phyloP scores from a whole-genome alignment of 2,797 vertebrate species.

The Neoniphon sammara region DNA sequence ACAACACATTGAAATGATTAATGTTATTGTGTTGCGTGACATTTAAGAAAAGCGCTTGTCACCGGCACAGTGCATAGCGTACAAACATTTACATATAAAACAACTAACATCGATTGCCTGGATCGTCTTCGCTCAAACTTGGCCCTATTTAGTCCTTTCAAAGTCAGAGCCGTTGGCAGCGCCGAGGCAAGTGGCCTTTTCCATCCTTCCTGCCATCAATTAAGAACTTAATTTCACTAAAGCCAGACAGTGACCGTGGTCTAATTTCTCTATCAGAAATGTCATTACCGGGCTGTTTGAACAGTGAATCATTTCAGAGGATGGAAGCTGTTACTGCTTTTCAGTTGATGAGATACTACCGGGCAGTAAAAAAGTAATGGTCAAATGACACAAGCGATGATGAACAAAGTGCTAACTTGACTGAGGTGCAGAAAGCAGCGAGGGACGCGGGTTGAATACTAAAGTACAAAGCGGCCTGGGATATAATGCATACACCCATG shows the following conservation, averaged over 20 bases:
- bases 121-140: conserved; percentile 29
- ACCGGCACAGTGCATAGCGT: conserved; percentile 14
- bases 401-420: conserved; percentile 50
- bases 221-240: conserved; percentile 71
- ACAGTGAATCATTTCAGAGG: conserved; percentile 74
- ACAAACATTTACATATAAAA: conserved; percentile 54
- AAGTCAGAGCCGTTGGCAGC: conserved; percentile 46
- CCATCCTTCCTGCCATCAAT: conserved; percentile 71
- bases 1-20: conserved; percentile 39
- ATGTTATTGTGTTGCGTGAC: conserved; percentile 43
- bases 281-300: conserved; percentile 78
- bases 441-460: conserved; percentile 23
- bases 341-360: conserved; percentile 57
- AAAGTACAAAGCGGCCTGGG: conserved; percentile 1
- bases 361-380: conserved; percentile 47
- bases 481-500: background rate
- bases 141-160: conserved; percentile 35
- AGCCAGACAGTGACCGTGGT: conserved; percentile 67
- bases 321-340: conserved; percentile 48
- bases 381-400: conserved; percentile 53
- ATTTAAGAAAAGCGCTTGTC: conserved; percentile 58
- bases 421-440: conserved; percentile 27
- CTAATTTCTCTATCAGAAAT: conserved; percentile 76
- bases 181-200: conserved; percentile 51
- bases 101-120: conserved; percentile 55